Base-by-base conservation (phyloP, 2,113 vertebrate genomes). In the Pogonocichla stellata region DNA sequence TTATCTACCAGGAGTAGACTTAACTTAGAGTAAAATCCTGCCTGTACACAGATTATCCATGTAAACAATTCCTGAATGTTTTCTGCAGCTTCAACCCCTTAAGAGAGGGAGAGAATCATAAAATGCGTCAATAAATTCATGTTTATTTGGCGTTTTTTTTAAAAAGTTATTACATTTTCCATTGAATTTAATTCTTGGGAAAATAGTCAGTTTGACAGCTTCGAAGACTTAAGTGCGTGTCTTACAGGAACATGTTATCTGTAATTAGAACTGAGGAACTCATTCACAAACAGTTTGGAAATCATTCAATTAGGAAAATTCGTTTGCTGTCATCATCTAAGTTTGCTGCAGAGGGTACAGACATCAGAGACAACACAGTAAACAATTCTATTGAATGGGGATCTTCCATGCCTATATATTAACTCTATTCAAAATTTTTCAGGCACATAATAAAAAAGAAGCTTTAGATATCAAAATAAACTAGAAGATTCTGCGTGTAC, bases 231-330 rank as follows among this genome's bases (percentile, higher is more conserved):
- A 82, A 82, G 38, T 80, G 48, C 62, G 19, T 71, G 24, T 43
- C 85, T 75, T 74, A 40, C 14, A 65, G 34, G 90, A 92, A 34
- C 38, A 10, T 14, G 28, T 2, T 11, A 36, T 42, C 66, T 71
- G 47, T 47, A 97, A 71, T 74, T 84, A 82, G 36, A 82, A 71
- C 23, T 47, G 31, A 87, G 40, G 24, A 88, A 86, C 43, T 78
- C 1, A 79, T 84, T 92, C 45, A 51, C 31, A 82, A 57, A 51
- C 14, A 29, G 9, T 83, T 73, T 86, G 31, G 33, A 80, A 82
- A 75, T 6, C 13, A 4, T 25, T 42, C 25, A 66, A 77, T 70
- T 86, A 87, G 25, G 16, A 87, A 94, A 80, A 66, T 62, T 78
- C 0, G 0, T 34, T 36, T 45, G 10, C 54, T 18, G 1, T 43